Evolutionary conservation across 2,888 invertebrate genomes (phyloP).

Genomic region (Synergus japonicus): DNA sequence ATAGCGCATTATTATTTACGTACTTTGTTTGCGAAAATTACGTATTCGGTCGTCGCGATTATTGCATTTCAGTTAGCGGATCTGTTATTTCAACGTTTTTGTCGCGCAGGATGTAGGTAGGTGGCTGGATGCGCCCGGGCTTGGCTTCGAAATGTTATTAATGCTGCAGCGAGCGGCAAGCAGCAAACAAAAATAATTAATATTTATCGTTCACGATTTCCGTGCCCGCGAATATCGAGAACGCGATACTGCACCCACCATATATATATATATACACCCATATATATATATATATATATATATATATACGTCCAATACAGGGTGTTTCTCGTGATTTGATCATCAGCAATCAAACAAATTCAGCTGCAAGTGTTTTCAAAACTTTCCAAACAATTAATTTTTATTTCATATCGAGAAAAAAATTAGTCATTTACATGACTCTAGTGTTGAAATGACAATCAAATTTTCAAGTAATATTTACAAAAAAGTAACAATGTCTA

Average conservation of each 20-base stretch:
- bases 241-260: slow-evolving; percentile 54
- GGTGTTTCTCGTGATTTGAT: neutral
- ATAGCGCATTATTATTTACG: slow-evolving; percentile 76
- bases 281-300: neutral
- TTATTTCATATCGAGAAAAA: neutral
- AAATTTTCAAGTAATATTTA: neutral
- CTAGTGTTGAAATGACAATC: neutral
- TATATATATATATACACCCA: slow-evolving; percentile 14
- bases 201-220: slow-evolving; percentile 77
- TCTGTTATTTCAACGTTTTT: slow-evolving; percentile 76
- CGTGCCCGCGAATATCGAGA: slow-evolving; percentile 66
- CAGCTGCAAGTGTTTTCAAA: slow-evolving; percentile 19
- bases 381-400: neutral
- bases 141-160: slow-evolving; percentile 74
- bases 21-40: slow-evolving; percentile 77
- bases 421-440: neutral
- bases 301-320: neutral
- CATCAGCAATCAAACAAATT: slow-evolving; percentile 30
- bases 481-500: neutral
- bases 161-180: slow-evolving; percentile 72
- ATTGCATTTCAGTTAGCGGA: slow-evolving; percentile 74
- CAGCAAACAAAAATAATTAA: slow-evolving; percentile 77
- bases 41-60: slow-evolving; percentile 75
- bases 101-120: slow-evolving; percentile 58
- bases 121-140: slow-evolving; percentile 59